Evolutionary conservation across 1,140 invertebrate species (phyloP).

Genomic region (Bombyx mori): ASM3026992v2 NC_085122.1:2122501-2123000

Average conservation of each 20-base stretch:
- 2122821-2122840: conserved; percentile 78
- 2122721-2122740: conserved; percentile 77
- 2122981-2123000: conserved; percentile 84
- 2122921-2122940: conserved; percentile 80
- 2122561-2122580: no score
- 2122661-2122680: conserved; percentile 77
- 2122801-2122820: conserved; percentile 73
- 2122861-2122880: conserved; percentile 83
- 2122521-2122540: not conserved
- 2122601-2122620: conserved; percentile 67
- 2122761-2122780: conserved; percentile 75
- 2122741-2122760: conserved; percentile 74
- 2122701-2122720: conserved; percentile 80
- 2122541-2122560: not conserved
- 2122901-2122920: conserved; percentile 79
- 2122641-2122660: conserved; percentile 77
- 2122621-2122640: conserved; percentile 76
- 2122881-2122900: conserved; percentile 91
- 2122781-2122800: conserved; percentile 80
- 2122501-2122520: conserved; percentile 32
- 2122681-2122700: conserved; percentile 81
- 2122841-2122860: conserved; percentile 75
- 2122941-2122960: conserved; percentile 83
- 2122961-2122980: conserved; percentile 84
- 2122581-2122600: no score